Base-by-base conservation (phyloP, 2,797 vertebrate species). In the Sebastes minor region DNA sequence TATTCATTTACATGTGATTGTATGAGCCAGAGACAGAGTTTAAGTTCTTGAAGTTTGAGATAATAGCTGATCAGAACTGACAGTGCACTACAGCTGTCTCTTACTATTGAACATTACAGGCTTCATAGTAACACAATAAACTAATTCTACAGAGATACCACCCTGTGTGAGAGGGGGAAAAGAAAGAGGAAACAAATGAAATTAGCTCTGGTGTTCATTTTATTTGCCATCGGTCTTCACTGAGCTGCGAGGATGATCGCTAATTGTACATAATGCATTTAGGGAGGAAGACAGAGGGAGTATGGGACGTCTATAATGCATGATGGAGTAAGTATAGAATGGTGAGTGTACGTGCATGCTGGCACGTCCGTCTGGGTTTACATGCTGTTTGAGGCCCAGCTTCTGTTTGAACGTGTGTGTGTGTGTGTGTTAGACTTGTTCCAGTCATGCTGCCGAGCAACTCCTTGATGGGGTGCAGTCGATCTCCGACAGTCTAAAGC, bases 251-350 rank as follows among this genome's bases (percentile, higher is more conserved):
- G n/a, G 69, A 88, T 75, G 74, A 84, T 72, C 33, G 80, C 67
- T 89, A 87, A 91, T 93, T 88, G 73, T 82, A 86, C 65, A 75
- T 94, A 92, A 94, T 88, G 74, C 70, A 82, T 88, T 93, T 88
- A 89, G 68, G 53, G 33, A 74, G 70, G 80, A 89, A 78, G 46
- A 83, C 81, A 83, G 80, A 80, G 83, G 80, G 71, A 75, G 74
- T 13, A 66, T 71, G 77, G 79, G 83, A 82, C 82, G 70, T 83
- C 74, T 66, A 78, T 91, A 85, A 94, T 87, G 80, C 76, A 88
- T 66, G 81, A 80, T 82, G 38, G 63, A 33, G 14, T 86, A 88
- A 86, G 87, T 80, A 87, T 76, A 88, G 77, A 84, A 87, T 35
- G 69, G 79, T 22, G 59, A 56, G 73, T 49, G 80, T 81, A 82